Base-by-base conservation (phyloP, 2,888 invertebrate species). In the Limnephilus auricula region DNA sequence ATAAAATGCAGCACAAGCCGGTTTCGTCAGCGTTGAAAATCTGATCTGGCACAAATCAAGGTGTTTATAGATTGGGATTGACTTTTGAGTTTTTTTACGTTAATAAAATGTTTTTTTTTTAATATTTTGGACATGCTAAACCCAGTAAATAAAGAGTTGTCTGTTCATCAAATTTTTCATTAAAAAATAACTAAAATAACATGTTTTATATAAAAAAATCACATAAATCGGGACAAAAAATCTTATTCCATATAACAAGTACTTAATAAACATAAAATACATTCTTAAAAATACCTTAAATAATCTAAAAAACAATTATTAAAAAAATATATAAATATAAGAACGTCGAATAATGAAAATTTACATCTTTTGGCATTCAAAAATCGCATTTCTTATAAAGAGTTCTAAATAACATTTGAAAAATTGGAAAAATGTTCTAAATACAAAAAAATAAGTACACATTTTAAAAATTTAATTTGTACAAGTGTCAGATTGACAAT, bases 391-490 rank as follows among this genome's bases (percentile, higher is more conserved):
- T 84, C 84, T n/a, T 84, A n/a, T 34, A 40, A n/a, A 65, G 65
- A 65, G 25, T 84, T 37, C 84, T 37, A 37, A 84, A 84, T n/a
- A 37, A 84, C 84, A 84, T 84, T 84, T 31, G 34, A 84, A 84
- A 84, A 65, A 83, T 34, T 37, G n/a, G n/a, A 84, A 84, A 18
- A 82, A 25, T 84, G 18, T 37, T 37, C n/a, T 37, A 34, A 82
- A 82, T 65, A 65, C 25, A 65, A 82, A 31, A 82, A 82, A 84
- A 37, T 37, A 40, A 37, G 37, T 37, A 37, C 84, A 84, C 84
- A 37, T 37, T 84, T 83, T 84, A 37, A 84, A 84, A 25, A n/a
- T 84, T 84, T 84, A 84, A 37, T 84, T 84, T 84, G 84, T 84
- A 84, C 84, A 84, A 37, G 40, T 84, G 84, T 25, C 84, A 84